Base-by-base conservation (phyloP, 1,140 invertebrate species). In the Drosophila tsacasi region DNA sequence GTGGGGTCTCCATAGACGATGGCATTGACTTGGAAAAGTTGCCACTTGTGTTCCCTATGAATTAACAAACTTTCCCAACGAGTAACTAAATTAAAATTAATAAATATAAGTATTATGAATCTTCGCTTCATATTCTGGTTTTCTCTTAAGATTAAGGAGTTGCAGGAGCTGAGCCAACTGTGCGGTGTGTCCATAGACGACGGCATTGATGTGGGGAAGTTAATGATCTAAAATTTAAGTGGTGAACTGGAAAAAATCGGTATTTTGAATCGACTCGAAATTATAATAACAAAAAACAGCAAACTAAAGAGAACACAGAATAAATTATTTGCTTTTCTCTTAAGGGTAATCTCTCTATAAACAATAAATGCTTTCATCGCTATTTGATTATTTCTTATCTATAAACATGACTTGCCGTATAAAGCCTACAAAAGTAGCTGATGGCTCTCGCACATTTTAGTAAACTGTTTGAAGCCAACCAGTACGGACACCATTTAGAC, bases 1-100 rank as follows among this genome's bases (percentile, higher is more conserved):
- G 77, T 37, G 69, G 82, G 21, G 74, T 92, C 0, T 42, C 87
- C 46, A 77, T 93, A 17, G 82, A 82, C 47, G 76, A 89, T 35
- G 68, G 60, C 32, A 91, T 91, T 27, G 66, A 84, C 37, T 13
- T 84, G 42, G 50, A 47, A 27, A n/a, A 35, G 60, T 39, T 57
- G 21, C 10, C 64, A 12, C 3, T 17, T 13, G 49, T 55, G 19
- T 17, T 17, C 3, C 52, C 21, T 39, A 37, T 17, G 13, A 17
- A n/a, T 23, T 37, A 55, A 17, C 2, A 13, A n/a, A n/a, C 2
- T 37, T 6, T 2, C 8, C 2, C 5, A 15, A 10, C 0, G 17
- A 55, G 3, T 32, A 32, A 5, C 0, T 3, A 17, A 0, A 37
- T 37, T 17, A 4, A 37, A 23, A 37, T 17, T 23, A 23, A 23